Evolutionary conservation across 2,888 invertebrate species (phyloP).

Genomic region (Tinea pellionella): DNA sequence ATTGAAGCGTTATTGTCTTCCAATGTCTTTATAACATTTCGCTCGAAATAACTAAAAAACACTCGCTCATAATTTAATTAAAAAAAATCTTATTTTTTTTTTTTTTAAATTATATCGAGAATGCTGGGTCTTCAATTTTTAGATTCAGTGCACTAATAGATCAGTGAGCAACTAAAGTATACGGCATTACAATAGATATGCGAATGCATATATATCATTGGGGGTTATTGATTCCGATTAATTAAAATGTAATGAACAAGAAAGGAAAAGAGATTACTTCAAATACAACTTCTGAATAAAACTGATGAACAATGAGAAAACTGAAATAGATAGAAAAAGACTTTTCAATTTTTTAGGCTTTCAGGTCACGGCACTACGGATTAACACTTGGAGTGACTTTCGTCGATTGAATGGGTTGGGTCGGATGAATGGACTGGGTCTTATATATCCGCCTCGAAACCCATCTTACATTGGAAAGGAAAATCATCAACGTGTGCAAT

Average conservation of each 20-base stretch:
- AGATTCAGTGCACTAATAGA: no score
- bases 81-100: no score
- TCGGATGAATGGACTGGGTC: neutral
- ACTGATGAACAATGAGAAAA: neutral
- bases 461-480: neutral
- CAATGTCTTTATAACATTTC: no score
- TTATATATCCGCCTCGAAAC: neutral
- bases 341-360: neutral
- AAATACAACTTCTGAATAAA: neutral
- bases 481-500: neutral
- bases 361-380: neutral
- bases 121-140: no score
- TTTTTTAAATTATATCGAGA: no score
- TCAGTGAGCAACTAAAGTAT: no score
- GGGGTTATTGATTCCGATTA: no score
- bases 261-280: neutral
- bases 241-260: neutral
- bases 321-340: neutral
- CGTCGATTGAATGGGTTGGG: slow-evolving; percentile 4
- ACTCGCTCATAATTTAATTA: no score
- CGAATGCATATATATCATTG: no score
- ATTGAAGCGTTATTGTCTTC: no score
- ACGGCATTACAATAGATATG: no score
- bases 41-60: no score
- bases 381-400: slow-evolving; percentile 3